phyloP scores from a whole-genome alignment of 2,888 invertebrate species.

The Amblyjoppa fuscipennis region DNA sequence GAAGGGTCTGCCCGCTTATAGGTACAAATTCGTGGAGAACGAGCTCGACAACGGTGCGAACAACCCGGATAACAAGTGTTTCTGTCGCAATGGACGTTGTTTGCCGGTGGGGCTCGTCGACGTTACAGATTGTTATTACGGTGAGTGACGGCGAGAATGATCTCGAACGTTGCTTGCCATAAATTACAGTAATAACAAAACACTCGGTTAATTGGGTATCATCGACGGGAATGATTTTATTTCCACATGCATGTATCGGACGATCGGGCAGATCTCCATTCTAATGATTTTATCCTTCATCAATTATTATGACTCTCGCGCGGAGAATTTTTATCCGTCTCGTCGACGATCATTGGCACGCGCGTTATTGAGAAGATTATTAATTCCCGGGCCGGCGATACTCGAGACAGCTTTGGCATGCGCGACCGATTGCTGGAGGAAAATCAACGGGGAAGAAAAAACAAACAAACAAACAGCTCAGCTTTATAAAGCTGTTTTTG shows the following conservation, averaged over 20 bases:
- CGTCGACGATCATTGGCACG: slow-evolving; percentile 3
- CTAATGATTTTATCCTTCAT: slow-evolving; percentile 35
- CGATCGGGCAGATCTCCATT: background rate
- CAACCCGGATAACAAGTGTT: slow-evolving; percentile 92
- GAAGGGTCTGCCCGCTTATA: slow-evolving; percentile 89
- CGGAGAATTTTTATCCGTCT: background rate
- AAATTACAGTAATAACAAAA: background rate
- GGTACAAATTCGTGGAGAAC: slow-evolving; percentile 92
- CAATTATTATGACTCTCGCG: slow-evolving; percentile 4
- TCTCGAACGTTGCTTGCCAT: background rate
- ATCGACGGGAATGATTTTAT: background rate
- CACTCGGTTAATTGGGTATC: slow-evolving; percentile 30
- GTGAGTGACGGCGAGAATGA: slow-evolving; percentile 78
- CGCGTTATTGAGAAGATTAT: slow-evolving; percentile 20
- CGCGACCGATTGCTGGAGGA: slow-evolving; percentile 39
- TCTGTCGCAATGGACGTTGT: slow-evolving; percentile 91
- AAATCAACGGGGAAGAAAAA: slow-evolving; percentile 18
- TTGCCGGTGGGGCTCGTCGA: slow-evolving; percentile 92
- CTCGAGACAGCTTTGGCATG: slow-evolving; percentile 41
- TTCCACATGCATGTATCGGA: background rate
- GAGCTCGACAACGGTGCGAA: slow-evolving; percentile 92
- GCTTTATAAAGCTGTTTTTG: slow-evolving; percentile 11
- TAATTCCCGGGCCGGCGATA: slow-evolving; percentile 40
- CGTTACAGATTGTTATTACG: slow-evolving; percentile 95
- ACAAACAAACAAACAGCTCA: slow-evolving; percentile 44